Percentiles rank a stretch among this genome's conserved stretches.
Conservation (phyloP, 2,888 invertebrate genomes). For the Listrodromus nycthemerus region DNA sequence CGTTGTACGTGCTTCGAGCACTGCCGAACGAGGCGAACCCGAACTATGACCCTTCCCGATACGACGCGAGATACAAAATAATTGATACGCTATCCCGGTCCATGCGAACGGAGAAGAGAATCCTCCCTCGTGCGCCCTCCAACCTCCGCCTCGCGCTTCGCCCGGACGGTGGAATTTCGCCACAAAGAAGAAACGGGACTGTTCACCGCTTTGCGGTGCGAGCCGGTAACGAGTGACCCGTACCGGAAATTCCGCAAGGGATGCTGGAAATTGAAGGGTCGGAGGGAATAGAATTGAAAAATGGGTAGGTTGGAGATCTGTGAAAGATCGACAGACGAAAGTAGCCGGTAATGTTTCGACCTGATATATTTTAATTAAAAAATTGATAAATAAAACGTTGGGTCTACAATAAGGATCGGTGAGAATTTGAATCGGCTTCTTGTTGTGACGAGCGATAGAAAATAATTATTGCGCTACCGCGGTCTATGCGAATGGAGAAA, state of each 20-base stretch:
- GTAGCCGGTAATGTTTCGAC: background rate
- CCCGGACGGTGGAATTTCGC: conserved; percentile 21
- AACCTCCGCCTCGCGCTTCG: background rate
- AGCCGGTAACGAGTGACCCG: conserved; percentile 36
- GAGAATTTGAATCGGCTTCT: background rate
- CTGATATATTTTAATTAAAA: too few relatives aligned
- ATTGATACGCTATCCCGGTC: conserved; percentile 67
- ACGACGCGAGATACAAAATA: conserved; percentile 74
- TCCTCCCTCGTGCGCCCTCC: background rate
- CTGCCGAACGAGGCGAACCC: conserved; percentile 71
- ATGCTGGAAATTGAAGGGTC: background rate
- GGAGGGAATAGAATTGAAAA: background rate
- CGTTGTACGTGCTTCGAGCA: conserved; percentile 63
- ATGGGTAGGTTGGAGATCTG: background rate
- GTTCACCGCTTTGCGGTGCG: conserved; percentile 31
- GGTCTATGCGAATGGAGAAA: background rate
- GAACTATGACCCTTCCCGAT: conserved; percentile 75
- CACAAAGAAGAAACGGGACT: conserved; percentile 34
- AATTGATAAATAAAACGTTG: background rate
- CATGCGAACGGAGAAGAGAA: conserved; percentile 13
- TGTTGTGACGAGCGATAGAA: conserved; percentile 71
- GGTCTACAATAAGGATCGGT: background rate
- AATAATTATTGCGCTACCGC: conserved; percentile 72
- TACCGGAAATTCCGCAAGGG: conserved; percentile 3
- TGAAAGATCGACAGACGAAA: background rate